Evolutionary conservation across 2,113 vertebrate species (phyloP).

Genomic region (Oncorhynchus mykiss): DNA sequence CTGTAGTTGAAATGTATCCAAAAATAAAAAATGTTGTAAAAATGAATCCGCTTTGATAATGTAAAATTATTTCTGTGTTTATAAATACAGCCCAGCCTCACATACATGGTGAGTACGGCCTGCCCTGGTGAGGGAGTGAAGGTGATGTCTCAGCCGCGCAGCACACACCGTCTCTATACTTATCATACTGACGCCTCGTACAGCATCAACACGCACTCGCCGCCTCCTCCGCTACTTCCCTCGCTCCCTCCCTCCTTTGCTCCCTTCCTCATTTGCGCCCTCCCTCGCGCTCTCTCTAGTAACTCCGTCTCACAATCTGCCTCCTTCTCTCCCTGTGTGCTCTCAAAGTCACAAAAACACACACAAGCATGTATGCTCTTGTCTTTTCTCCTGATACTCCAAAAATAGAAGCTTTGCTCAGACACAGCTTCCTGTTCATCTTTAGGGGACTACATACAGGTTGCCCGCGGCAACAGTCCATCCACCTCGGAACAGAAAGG

Average conservation of each 20-base stretch:
- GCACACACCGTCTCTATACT: too few relatives aligned
- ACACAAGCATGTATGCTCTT: too few relatives aligned
- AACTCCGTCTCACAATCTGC: slow-evolving; percentile 67
- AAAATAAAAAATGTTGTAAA: slow-evolving; percentile 2
- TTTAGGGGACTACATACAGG: slow-evolving; percentile 70
- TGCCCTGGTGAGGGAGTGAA: slow-evolving; percentile 66
- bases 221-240: slow-evolving; percentile 71
- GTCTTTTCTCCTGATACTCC: too few relatives aligned
- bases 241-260: slow-evolving; percentile 44
- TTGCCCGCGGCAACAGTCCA: slow-evolving; percentile 72
- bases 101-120: slow-evolving; percentile 41
- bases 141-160: slow-evolving; percentile 72
- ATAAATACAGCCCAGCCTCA: background rate
- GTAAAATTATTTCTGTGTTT: background rate
- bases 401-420: too few relatives aligned
- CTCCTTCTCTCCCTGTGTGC: too few relatives aligned
- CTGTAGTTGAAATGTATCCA: slow-evolving; percentile 19
- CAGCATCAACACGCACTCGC: slow-evolving; percentile 68
- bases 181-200: too few relatives aligned
- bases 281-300: slow-evolving; percentile 68
- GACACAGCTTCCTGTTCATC: slow-evolving; percentile 3
- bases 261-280: background rate
- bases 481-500: slow-evolving; percentile 59
- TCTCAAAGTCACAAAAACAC: too few relatives aligned
- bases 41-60: slow-evolving; percentile 10